A percentile compares a stretch with the other conserved stretches of the same genome.
These are phyloP conservation scores for Myotis davidii DNA, from an alignment of 2,113 vertebrate genomes.

Conservation along the genomic window DNA sequence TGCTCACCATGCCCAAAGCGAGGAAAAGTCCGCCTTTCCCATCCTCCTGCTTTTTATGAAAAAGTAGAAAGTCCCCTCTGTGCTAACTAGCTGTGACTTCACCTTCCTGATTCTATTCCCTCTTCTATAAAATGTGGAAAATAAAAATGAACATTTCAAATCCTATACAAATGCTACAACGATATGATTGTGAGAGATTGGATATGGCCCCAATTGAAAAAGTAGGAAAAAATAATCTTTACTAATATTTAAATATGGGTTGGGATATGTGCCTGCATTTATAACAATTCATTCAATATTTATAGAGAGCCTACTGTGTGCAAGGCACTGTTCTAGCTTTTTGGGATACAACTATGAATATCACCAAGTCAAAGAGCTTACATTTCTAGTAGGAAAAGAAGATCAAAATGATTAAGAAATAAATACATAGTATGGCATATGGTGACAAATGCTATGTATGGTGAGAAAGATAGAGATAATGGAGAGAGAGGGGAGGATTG, in stretches of 20 bases:
- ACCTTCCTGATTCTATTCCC: neutral
- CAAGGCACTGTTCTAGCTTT: neutral
- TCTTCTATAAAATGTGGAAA: constrained; percentile 8
- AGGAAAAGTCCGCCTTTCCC: neutral
- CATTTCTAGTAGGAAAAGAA: neutral
- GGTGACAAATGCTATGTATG: neutral
- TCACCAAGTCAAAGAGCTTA: neutral
- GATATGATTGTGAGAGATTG: neutral
- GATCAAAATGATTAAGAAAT: neutral
- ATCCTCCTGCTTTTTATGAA: neutral
- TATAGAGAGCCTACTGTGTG: neutral
- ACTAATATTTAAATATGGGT: neutral
- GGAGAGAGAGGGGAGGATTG: neutral
- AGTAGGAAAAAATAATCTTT: neutral
- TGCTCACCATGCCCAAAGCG: neutral
- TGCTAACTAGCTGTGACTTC: neutral
- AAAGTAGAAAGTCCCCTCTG: neutral
- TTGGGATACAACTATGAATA: neutral
- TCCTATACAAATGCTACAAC: neutral
- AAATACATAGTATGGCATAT: neutral
- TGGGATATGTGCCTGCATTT: neutral
- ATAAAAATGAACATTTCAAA: neutral
- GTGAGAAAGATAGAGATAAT: neutral
- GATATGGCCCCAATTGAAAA: neutral
- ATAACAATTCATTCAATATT: neutral